Evolutionary conservation across 2,113 vertebrate genomes (phyloP).

Genomic region (Genyomyrus donnyi): DNA sequence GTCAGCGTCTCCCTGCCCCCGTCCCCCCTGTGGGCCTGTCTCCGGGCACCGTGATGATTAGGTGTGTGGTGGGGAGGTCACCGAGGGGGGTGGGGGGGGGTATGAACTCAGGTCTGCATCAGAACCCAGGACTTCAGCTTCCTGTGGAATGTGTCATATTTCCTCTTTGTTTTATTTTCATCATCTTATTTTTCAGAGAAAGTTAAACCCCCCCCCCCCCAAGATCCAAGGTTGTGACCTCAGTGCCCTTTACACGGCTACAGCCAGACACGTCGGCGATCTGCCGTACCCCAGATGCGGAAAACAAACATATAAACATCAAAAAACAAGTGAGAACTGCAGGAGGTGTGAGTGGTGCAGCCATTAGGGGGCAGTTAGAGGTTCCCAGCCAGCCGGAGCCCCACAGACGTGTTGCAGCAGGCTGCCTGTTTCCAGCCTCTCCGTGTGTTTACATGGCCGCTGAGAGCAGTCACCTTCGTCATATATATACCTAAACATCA

Average conservation of each 20-base stretch:
- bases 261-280: background rate
- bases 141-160: background rate
- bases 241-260: background rate
- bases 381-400: background rate
- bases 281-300: background rate
- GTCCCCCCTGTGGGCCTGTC: background rate
- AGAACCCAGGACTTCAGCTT: constrained; percentile 17
- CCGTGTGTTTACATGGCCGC: background rate
- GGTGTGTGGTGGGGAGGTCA: background rate
- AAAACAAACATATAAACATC: background rate
- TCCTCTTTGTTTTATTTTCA: background rate
- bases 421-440: background rate
- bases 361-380: background rate
- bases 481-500: background rate
- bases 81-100: background rate
- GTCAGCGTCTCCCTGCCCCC: background rate
- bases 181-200: background rate
- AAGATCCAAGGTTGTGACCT: background rate
- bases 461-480: background rate
- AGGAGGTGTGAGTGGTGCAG: background rate
- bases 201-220: background rate
- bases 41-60: background rate
- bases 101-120: background rate
- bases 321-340: background rate
- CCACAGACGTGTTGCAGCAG: background rate